Evolutionary conservation across 2,888 invertebrate genomes (phyloP).

Genomic region (Perithous albicinctus): DNA sequence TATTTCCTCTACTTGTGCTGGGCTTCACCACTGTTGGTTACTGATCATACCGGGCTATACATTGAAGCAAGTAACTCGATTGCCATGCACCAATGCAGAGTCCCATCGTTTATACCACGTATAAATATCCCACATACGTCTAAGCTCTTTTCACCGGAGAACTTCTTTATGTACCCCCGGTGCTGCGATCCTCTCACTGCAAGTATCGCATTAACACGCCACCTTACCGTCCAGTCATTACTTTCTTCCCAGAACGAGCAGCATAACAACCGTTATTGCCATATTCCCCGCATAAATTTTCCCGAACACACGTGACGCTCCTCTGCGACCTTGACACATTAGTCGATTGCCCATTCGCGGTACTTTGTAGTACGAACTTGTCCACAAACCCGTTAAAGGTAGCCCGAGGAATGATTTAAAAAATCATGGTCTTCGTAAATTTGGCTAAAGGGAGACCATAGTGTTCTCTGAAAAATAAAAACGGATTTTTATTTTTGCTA

Average conservation of each 20-base stretch:
- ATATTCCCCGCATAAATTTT: neutral
- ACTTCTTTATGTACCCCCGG: neutral
- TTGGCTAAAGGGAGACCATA: no score
- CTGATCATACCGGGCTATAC: neutral
- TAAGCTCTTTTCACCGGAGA: neutral
- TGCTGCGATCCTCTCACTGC: neutral
- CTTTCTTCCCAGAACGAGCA: slow-evolving; percentile 3
- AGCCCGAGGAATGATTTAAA: no score
- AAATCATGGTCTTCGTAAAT: no score
- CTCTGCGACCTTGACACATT: neutral
- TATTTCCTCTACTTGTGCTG: slow-evolving; percentile 45
- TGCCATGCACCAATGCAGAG: slow-evolving; percentile 14
- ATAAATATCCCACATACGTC: slow-evolving; percentile 4
- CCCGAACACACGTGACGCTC: neutral
- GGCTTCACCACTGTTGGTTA: slow-evolving; percentile 25
- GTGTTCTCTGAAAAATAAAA: no score
- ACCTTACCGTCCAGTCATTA: neutral
- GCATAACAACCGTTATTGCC: neutral
- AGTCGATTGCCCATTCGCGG: neutral
- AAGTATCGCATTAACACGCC: neutral
- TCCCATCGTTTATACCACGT: neutral
- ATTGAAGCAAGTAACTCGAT: slow-evolving; percentile 17
- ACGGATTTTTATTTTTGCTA: no score
- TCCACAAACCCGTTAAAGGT: slow-evolving; percentile 58
- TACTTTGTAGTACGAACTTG: slow-evolving; percentile 49